These are phyloP conservation scores for Trichogramma evanescens DNA, from an alignment of 2,888 invertebrate species.

Conservation along the genomic window DNA sequence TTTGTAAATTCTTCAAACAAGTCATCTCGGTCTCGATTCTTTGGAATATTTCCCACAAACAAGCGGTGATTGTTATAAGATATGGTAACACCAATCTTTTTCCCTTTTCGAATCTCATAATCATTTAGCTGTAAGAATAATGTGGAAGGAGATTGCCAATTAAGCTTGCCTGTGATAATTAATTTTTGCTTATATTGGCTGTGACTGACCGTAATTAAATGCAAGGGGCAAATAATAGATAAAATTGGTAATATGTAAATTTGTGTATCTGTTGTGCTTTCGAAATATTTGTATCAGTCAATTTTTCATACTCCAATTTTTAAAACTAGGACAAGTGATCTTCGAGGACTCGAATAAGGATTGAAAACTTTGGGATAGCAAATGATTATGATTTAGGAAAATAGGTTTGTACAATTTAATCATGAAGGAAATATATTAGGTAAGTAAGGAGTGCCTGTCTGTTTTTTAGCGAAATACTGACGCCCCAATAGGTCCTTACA, in stretches of 20 bases:
- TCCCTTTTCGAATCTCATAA: slow-evolving; percentile 99
- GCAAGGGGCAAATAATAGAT: neutral
- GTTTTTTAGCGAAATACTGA: slow-evolving; percentile 49
- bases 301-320: slow-evolving; percentile 14
- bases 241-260: neutral
- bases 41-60: slow-evolving; percentile 99
- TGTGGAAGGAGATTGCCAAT: slow-evolving; percentile 65
- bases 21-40: slow-evolving; percentile 99
- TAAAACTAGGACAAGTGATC: slow-evolving; percentile 26
- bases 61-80: slow-evolving; percentile 99
- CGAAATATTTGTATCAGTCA: slow-evolving; percentile 8
- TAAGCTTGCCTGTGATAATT: slow-evolving; percentile 43
- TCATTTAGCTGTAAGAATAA: slow-evolving; percentile 98
- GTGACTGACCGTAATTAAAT: slow-evolving; percentile 31
- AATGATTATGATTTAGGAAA: neutral
- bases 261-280: slow-evolving; percentile 9
- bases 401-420: slow-evolving; percentile 7
- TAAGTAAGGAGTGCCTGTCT: slow-evolving; percentile 44
- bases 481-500: slow-evolving; percentile 47
- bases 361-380: slow-evolving; percentile 15
- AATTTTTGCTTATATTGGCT: slow-evolving; percentile 44
- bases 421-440: slow-evolving; percentile 9
- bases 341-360: slow-evolving; percentile 29
- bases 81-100: slow-evolving; percentile 98
- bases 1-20: slow-evolving; percentile 98